Evolutionary conservation across 2,797 vertebrate genomes (phyloP).

Genomic region (Cyclopterus lumpus): DNA sequence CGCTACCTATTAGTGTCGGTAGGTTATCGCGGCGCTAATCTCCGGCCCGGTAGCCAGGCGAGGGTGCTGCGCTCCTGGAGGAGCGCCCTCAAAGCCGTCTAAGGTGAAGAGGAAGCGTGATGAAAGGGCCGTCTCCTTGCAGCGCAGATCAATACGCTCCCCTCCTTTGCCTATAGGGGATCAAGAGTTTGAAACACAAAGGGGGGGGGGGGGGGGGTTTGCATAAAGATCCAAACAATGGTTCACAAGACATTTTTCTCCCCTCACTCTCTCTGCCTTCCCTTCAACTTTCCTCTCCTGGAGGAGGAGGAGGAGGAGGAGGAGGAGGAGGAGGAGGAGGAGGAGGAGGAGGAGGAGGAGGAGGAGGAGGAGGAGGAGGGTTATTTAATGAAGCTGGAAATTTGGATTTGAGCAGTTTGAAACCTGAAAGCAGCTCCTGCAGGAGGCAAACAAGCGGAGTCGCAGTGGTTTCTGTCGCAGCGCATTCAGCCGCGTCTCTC

Average conservation of each 20-base stretch:
- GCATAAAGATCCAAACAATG: conserved; percentile 86
- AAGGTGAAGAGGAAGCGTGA: conserved; percentile 80
- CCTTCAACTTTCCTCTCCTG: conserved; percentile 65
- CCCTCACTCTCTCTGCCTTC: conserved; percentile 46
- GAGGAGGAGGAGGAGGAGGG: conserved; percentile 28
- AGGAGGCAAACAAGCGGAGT: conserved; percentile 52
- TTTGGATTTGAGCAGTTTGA: conserved; percentile 35
- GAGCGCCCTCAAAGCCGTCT: conserved; percentile 77
- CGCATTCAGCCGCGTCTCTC: too few species aligned
- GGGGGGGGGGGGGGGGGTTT: too few species aligned
- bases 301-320: conserved; percentile 32
- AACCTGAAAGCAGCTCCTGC: too few species aligned
- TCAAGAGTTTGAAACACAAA: conserved; percentile 84
- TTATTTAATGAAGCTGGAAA: conserved; percentile 66
- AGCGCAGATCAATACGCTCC: conserved; percentile 82
- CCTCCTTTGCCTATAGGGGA: conserved; percentile 82
- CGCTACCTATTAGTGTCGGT: conserved; percentile 81
- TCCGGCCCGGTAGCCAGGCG: conserved; percentile 87
- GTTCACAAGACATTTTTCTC: conserved; percentile 76
- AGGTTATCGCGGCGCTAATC: conserved; percentile 82
- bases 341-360: conserved; percentile 10
- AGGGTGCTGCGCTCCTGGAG: conserved; percentile 82
- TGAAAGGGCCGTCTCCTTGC: conserved; percentile 82
- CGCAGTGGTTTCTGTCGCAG: conserved; percentile 13
- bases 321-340: conserved; percentile 1